Evolutionary conservation across 1,140 invertebrate species (phyloP).

Genomic region (Kradibia gibbosae): DNA sequence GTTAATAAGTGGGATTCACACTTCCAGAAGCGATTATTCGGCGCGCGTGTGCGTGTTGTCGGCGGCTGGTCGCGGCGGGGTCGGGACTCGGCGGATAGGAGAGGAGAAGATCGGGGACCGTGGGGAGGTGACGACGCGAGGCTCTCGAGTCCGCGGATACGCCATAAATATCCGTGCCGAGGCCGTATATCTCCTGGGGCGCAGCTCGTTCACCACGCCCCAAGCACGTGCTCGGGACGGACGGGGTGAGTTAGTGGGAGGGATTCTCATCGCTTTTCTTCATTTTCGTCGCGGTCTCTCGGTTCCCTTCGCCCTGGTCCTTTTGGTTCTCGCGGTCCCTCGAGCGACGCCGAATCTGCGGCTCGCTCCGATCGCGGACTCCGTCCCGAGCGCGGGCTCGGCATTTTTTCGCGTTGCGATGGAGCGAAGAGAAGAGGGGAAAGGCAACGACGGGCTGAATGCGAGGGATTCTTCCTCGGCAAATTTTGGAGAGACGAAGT

Average conservation of each 20-base stretch:
- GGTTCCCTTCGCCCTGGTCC: neutral
- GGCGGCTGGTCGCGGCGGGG: neutral
- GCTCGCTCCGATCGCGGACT: too few species aligned
- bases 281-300: neutral
- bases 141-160: neutral
- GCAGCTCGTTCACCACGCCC: conserved; percentile 37
- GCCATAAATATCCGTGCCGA: conserved; percentile 44
- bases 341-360: too few species aligned
- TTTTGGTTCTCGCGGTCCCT: neutral
- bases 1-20: conserved; percentile 47
- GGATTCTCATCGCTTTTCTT: conserved; percentile 3
- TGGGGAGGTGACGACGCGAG: neutral
- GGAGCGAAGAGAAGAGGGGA: neutral
- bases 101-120: too few species aligned
- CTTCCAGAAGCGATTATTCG: conserved; percentile 50
- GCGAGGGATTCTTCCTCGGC: too few species aligned
- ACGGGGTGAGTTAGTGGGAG: neutral
- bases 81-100: too few species aligned
- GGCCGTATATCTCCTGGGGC: conserved; percentile 21
- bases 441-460: neutral
- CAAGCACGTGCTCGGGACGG: conserved; percentile 38
- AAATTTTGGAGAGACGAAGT: too few species aligned
- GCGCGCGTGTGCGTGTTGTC: conserved; percentile 24
- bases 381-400: too few species aligned
- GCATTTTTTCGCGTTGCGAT: too few species aligned